phyloP scores from a whole-genome alignment of 2,113 vertebrate species.

The Halichoerus grypus region DNA sequence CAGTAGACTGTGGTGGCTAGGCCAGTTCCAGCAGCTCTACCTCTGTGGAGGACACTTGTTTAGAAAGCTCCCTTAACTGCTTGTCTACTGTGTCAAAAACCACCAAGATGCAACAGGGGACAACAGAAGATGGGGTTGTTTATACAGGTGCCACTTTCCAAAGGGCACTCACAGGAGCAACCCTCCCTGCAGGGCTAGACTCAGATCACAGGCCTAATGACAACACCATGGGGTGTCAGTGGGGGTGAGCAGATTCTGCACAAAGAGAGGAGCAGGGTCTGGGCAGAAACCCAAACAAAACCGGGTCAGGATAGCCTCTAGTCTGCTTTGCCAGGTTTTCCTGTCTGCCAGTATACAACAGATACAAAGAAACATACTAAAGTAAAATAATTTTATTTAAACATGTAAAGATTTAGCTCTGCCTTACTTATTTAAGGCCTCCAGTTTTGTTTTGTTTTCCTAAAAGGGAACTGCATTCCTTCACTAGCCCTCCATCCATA shows the following conservation, averaged over 20 bases:
- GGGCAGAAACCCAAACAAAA: neutral
- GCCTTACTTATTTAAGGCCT: constrained; percentile 43
- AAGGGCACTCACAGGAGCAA: neutral
- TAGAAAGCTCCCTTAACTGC: neutral
- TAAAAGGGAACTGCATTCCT: constrained; percentile 79
- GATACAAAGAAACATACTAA: neutral
- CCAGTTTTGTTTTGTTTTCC: neutral
- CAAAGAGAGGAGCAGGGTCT: neutral
- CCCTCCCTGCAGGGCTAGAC: constrained; percentile 14
- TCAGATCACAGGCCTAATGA: constrained; percentile 49
- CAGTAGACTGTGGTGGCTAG: neutral
- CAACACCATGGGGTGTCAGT: neutral
- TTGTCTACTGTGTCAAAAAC: neutral
- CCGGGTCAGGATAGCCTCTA: neutral
- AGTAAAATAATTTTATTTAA: constrained; percentile 6
- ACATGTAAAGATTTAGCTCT: neutral
- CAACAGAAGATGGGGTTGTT: constrained; percentile 1
- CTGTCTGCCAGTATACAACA: neutral
- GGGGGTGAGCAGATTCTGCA: neutral
- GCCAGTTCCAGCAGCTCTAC: neutral
- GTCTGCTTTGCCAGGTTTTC: neutral
- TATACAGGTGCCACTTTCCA: constrained; percentile 69
- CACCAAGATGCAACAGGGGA: neutral
- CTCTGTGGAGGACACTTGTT: neutral
- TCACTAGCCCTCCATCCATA: constrained; percentile 53